Conservation (phyloP, 2,797 vertebrate genomes). For the Pteronotus mesoamericanus region DNA sequence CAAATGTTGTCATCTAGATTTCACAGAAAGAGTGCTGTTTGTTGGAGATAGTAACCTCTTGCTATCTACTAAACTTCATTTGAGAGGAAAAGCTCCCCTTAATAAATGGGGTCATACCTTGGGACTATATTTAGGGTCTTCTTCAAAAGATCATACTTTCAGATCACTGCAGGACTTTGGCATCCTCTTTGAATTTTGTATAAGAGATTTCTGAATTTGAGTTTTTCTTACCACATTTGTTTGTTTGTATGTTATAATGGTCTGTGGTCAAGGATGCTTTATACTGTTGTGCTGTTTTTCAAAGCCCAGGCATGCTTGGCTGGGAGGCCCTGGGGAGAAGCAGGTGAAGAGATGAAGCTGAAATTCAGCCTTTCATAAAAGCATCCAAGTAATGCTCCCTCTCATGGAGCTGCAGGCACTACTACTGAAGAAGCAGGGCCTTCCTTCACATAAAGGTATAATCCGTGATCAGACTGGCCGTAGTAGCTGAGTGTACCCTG, state of each 20-base stretch:
- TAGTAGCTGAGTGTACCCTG: not conserved
- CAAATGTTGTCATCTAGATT: not conserved
- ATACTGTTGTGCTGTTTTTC: not conserved
- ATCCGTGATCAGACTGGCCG: not conserved
- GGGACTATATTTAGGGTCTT: not conserved
- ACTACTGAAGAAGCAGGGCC: not conserved
- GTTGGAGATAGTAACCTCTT: not conserved
- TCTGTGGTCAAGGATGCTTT: not conserved
- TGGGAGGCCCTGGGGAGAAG: not conserved
- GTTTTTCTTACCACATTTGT: not conserved
- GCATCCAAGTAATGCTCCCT: not conserved
- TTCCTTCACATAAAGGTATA: not conserved
- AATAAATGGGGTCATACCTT: not conserved
- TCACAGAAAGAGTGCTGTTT: not conserved
- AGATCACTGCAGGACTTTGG: not conserved
- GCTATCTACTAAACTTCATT: not conserved
- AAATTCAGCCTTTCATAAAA: not conserved
- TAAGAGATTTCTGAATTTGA: constrained; percentile 33
- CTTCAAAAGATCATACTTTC: not conserved
- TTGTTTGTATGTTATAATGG: not conserved
- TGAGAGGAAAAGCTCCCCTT: constrained; percentile 22
- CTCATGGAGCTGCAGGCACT: not conserved
- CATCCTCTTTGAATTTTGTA: not conserved
- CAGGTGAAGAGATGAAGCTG: not conserved
- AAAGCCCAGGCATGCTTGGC: not conserved